Evolutionary conservation across 2,888 invertebrate genomes (phyloP).

Genomic region (Lasioglossum marginatum): DNA sequence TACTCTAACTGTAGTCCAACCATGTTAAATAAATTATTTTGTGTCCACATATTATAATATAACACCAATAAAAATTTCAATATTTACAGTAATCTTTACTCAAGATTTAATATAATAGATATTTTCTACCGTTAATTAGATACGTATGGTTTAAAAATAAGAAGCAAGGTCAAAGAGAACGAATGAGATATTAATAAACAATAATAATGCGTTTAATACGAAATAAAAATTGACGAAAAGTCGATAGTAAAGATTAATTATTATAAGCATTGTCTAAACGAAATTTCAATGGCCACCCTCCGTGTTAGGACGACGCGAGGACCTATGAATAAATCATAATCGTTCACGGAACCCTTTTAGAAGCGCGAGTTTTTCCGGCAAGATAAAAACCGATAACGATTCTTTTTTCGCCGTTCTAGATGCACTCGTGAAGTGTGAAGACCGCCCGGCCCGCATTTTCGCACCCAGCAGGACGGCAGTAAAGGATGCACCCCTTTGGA

Average conservation of each 20-base stretch:
- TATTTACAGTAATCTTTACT: background rate
- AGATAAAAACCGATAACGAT: background rate
- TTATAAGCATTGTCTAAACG: background rate
- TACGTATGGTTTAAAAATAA: background rate
- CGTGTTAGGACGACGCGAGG: background rate
- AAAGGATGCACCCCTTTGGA: constrained; percentile 44
- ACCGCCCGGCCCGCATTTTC: constrained; percentile 29
- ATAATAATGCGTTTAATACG: too few relatives aligned
- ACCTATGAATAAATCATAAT: background rate
- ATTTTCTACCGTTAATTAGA: background rate
- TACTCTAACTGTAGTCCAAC: background rate
- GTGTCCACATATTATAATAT: background rate
- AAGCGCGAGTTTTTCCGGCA: background rate
- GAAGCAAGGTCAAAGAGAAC: too few relatives aligned
- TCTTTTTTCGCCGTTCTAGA: constrained; percentile 1
- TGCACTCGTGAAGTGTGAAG: constrained; percentile 26
- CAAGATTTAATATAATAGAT: background rate
- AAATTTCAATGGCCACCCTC: background rate
- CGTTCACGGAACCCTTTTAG: background rate
- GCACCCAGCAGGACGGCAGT: constrained; percentile 37
- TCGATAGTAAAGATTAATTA: too few relatives aligned
- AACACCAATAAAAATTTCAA: background rate
- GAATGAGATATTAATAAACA: too few relatives aligned
- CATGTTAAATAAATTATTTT: background rate
- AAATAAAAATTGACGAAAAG: too few relatives aligned